Base-by-base conservation (phyloP, 2,888 invertebrate genomes). In the Himalopsyche japonica region DNA sequence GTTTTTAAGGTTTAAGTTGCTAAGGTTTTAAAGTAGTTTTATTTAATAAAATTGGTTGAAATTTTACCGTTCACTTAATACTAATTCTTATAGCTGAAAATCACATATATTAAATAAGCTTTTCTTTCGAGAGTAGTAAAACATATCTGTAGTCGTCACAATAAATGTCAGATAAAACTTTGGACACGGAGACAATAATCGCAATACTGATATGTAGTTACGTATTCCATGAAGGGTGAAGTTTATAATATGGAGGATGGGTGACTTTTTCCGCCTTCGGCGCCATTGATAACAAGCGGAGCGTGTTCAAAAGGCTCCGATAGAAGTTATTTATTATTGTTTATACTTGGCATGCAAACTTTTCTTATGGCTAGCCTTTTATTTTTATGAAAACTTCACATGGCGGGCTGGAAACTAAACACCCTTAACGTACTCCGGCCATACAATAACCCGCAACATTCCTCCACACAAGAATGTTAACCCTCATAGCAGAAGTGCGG, bases 241-340 rank as follows among this genome's bases (percentile, higher is more conserved):
- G 20, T 57, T 57, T 57, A 57, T 57, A 57, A 57, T 57, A 57
- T 57, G 32, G 80, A 80, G 80, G 82, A 49, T 77, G 77, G 57
- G 57, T 82, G 82, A 37, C 70, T 48, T 32, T 64, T 76, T 47
- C 79, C 80, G 32, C 76, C 64, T 37, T 34, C 64, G 80, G 83
- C 80, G 80, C 43, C 70, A 76, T 64, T 83, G 83, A 83, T 83
- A 83, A 80, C 80, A 48, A 24, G 43, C 82, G 47, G 27, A 83
- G 70, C 82, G 70, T 76, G 77, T 76, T 80, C 34, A 57, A 32
- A 37, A 43, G 32, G 57, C 78, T 43, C 82, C 83, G 80, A 83
- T 80, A 76, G 83, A 70, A 83, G 83, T 80, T 83, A 83, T 83
- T 83, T 83, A 83, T 83, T 83, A 83, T 83, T 83, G 80, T 83